A percentile compares a stretch with the other conserved stretches of the same genome.
These are phyloP conservation scores for Colletes gigas DNA, from an alignment of 1,140 invertebrate genomes.

Conservation along the genomic window DNA sequence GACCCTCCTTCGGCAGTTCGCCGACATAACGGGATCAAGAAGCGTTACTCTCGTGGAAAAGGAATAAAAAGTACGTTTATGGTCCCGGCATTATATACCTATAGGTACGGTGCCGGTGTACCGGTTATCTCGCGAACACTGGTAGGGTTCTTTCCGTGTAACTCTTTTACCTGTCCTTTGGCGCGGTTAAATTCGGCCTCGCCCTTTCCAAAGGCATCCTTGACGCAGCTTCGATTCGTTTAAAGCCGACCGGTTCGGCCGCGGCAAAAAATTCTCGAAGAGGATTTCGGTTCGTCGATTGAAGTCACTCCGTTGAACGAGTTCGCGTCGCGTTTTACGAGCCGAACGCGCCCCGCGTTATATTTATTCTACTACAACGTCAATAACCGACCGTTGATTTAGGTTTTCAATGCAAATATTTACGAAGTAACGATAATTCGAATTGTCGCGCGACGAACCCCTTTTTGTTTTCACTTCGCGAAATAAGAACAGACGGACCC, in stretches of 20 bases:
- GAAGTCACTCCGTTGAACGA: background rate
- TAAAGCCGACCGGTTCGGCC: slow-evolving; percentile 26
- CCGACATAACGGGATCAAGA: slow-evolving; percentile 60
- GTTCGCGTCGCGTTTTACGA: background rate
- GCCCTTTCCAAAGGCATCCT: slow-evolving; percentile 43
- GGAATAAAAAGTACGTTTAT: slow-evolving; percentile 67
- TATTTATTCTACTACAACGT: too few species aligned
- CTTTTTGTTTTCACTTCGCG: too few species aligned
- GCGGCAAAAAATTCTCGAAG: slow-evolving; percentile 3
- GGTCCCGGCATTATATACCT: slow-evolving; percentile 58
- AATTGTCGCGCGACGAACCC: too few species aligned
- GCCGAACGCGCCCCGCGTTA: too few species aligned
- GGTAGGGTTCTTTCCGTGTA: slow-evolving; percentile 40
- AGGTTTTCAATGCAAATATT: too few species aligned
- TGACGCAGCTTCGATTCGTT: slow-evolving; percentile 33
- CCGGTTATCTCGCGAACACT: slow-evolving; percentile 61
- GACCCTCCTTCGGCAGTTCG: slow-evolving; percentile 58
- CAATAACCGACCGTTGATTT: too few species aligned
- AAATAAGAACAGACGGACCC: too few species aligned
- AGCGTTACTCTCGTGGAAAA: slow-evolving; percentile 59
- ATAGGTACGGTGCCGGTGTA: slow-evolving; percentile 58
- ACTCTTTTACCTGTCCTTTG: slow-evolving; percentile 49
- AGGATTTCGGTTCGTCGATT: slow-evolving; percentile 17
- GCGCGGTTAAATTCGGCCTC: slow-evolving; percentile 41
- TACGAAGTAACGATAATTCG: too few species aligned